Conservation (phyloP, 1,140 invertebrate species). For the Diploscapter pachys region DNA sequence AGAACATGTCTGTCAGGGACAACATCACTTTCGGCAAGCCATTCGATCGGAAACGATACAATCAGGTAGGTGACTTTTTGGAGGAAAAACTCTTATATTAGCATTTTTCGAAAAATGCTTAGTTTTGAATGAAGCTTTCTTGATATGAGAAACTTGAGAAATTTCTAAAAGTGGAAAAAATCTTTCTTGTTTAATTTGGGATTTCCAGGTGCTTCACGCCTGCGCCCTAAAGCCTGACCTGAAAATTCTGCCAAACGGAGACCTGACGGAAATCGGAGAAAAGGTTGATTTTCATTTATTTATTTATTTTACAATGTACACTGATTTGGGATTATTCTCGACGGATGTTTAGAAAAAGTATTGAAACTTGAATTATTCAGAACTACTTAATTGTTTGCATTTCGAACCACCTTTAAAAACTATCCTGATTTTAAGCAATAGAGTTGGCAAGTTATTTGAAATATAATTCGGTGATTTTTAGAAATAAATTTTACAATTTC, state of each 20-base stretch:
- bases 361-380: no score
- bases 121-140: no score
- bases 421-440: no score
- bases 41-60: conserved; percentile 57
- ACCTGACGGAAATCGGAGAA: conserved; percentile 65
- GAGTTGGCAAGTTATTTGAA: no score
- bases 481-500: no score
- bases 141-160: no score
- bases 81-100: not conserved
- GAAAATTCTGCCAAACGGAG: conserved; percentile 68
- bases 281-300: conserved; percentile 52
- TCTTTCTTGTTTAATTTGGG: not conserved
- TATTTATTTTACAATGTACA: no score
- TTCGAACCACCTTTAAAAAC: not conserved
- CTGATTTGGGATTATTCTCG: not conserved
- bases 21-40: conserved; percentile 77
- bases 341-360: not conserved
- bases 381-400: not conserved
- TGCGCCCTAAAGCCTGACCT: conserved; percentile 69
- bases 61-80: conserved; percentile 33
- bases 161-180: not conserved
- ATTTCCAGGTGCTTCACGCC: conserved; percentile 59
- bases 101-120: no score
- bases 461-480: no score
- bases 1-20: conserved; percentile 74